Base-by-base conservation (phyloP, 2,888 invertebrate species). In the Erynnis tages region DNA sequence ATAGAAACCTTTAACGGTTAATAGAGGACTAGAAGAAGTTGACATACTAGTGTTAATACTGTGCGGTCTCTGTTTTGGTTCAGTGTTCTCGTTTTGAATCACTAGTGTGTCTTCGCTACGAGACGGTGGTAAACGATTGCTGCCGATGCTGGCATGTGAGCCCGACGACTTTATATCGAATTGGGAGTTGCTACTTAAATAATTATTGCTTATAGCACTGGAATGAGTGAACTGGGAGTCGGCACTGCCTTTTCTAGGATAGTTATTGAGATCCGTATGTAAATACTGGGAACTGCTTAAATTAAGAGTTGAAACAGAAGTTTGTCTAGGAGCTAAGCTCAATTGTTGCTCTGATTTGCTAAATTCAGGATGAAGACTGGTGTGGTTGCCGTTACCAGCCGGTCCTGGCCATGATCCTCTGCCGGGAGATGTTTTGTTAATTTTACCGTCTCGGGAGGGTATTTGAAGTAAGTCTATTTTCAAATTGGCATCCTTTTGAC, bases 341-440 rank as follows among this genome's bases (percentile, higher is more conserved):
- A 94, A 69, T 57, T 94, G 94, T 69, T 96, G 96, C 66, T 96
- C 96, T 19, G 96, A 96, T 73, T 96, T 95, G 60, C 96, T 96
- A 66, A 96, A 93, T 66, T 96, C 96, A 1, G 93, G 91, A 49
- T 91, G 91, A 41, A 92, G 70, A 62, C 88, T 91, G 2, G 87
- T 72, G 59, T 90, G 77, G 62, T 90, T 76, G 34, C 91, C 79
- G 40, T 91, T 90, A 0, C 91, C 91, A 34, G 93, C 94, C 0
- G 96, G 96, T 0, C 96, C 96, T 0, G 96, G 96, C 96, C 96
- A 96, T 2, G 95, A 95, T 0, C 96, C 96, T 38, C 96, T 90
- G 0, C 95, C 94, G 0, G 94, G 94, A 11, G 93, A 94, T 1
- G 93, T 93, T 78, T 95, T 95, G 0, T 92, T 92, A 25, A 94